Evolutionary conservation across 2,113 vertebrate species (phyloP).

Genomic region (Rhinogobius similis): DNA sequence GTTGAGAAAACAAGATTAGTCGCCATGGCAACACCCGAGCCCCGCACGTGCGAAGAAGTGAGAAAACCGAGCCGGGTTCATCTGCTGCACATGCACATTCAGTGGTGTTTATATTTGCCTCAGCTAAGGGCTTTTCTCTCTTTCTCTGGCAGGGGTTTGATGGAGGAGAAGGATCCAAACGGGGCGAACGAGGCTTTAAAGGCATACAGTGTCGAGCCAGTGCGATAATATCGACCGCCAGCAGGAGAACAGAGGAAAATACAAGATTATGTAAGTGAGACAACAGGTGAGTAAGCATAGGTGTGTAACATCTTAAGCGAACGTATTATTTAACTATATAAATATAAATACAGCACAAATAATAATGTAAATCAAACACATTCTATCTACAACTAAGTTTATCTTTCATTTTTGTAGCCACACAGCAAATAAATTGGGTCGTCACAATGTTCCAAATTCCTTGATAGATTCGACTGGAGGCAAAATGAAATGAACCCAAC

Average conservation of each 20-base stretch:
- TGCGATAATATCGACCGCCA: constrained; percentile 34
- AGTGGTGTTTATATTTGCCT: constrained; percentile 65
- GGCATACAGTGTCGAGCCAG: constrained; percentile 12
- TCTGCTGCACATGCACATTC: constrained; percentile 59
- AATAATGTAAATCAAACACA: background rate
- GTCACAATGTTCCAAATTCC: too few species aligned
- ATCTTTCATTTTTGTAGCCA: too few species aligned
- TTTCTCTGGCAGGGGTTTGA: constrained; percentile 34
- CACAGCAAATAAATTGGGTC: too few species aligned
- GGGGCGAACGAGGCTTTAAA: constrained; percentile 35
- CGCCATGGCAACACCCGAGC: constrained; percentile 65
- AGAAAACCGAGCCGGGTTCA: constrained; percentile 51
- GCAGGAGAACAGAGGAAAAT: constrained; percentile 34
- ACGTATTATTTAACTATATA: background rate
- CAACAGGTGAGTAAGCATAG: constrained; percentile 19
- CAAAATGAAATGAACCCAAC: too few species aligned
- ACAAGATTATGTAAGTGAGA: constrained; percentile 43
- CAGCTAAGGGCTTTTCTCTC: constrained; percentile 31
- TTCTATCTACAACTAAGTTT: too few species aligned
- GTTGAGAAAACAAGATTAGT: constrained; percentile 71
- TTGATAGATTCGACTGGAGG: too few species aligned
- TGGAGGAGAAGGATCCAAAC: constrained; percentile 23
- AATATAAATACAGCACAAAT: background rate
- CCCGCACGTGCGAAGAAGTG: constrained; percentile 46
- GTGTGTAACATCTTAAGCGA: background rate